These are phyloP conservation scores for Grammomys dolichurus DNA, from an alignment of 2,113 vertebrate species.

Conservation along the genomic window DNA sequence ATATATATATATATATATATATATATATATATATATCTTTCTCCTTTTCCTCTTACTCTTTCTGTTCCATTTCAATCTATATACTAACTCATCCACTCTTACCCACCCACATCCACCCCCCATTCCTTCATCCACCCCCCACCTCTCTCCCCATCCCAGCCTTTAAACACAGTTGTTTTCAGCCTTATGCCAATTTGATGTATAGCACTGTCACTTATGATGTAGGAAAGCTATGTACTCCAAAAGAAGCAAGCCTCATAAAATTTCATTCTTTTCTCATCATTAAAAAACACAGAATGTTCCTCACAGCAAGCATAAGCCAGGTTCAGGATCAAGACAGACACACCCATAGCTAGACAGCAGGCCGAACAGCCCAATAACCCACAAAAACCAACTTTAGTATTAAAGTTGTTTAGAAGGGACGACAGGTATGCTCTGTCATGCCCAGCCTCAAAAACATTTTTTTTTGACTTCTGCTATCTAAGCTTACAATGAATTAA, in stretches of 20 bases:
- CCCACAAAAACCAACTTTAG: neutral
- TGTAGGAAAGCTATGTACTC: neutral
- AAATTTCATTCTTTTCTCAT: neutral
- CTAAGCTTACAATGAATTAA: neutral
- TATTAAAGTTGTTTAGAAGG: neutral
- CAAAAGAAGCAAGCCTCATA: neutral
- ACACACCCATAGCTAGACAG: neutral
- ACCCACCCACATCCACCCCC: neutral
- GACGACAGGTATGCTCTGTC: neutral
- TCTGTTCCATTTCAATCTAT: neutral
- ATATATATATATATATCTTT: neutral
- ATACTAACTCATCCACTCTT: neutral
- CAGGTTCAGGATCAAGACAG: neutral
- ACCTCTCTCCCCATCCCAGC: neutral
- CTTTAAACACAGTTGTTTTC: neutral
- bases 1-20: too few relatives aligned
- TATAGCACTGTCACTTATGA: neutral
- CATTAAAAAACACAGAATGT: neutral
- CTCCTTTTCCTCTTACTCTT: neutral
- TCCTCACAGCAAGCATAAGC: neutral
- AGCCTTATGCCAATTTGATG: neutral
- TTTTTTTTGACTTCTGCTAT: neutral
- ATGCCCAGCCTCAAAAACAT: neutral
- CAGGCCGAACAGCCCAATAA: neutral
- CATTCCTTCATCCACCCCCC: neutral